Evolutionary conservation across 1,140 invertebrate genomes (phyloP).

Genomic region (Heliothis virescens): DNA sequence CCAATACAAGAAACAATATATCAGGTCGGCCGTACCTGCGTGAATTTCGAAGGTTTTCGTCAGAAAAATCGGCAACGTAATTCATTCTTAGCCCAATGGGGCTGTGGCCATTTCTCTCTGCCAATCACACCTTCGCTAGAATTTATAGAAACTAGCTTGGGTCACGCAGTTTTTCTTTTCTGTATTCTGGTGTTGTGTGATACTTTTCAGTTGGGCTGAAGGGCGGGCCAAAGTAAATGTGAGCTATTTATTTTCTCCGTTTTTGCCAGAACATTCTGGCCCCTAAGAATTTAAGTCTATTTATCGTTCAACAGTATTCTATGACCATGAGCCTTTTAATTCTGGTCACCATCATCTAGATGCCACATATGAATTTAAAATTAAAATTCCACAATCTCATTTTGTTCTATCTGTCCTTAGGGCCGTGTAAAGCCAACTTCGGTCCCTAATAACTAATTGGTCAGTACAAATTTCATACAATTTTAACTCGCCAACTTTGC

Average conservation of each 20-base stretch:
- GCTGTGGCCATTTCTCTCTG: constrained; percentile 45
- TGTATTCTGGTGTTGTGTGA: constrained; percentile 34
- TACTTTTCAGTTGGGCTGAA: constrained; percentile 19
- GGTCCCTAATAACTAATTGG: constrained; percentile 19
- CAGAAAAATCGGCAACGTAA: constrained; percentile 44
- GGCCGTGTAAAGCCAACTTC: not conserved
- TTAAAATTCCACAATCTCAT: not conserved
- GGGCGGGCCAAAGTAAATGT: not conserved
- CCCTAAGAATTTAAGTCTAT: not conserved
- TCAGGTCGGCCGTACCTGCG: constrained; percentile 13
- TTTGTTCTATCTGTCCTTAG: not conserved
- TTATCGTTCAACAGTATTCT: not conserved
- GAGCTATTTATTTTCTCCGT: constrained; percentile 11
- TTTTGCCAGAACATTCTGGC: no score
- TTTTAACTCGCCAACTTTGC: constrained; percentile 33
- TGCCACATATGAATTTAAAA: not conserved
- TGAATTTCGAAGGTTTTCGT: constrained; percentile 36
- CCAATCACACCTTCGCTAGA: constrained; percentile 43
- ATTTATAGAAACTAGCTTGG: constrained; percentile 37
- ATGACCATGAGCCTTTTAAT: no score
- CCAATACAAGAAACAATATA: constrained; percentile 42
- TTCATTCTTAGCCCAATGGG: constrained; percentile 26
- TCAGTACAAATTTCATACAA: constrained; percentile 10
- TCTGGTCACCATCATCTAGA: no score
- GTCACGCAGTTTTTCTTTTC: constrained; percentile 16